Evolutionary conservation across 2,888 invertebrate species (phyloP), one percentile per base, ranked within the genome.

Genomic region (Melinaea marsaeus): DNA sequence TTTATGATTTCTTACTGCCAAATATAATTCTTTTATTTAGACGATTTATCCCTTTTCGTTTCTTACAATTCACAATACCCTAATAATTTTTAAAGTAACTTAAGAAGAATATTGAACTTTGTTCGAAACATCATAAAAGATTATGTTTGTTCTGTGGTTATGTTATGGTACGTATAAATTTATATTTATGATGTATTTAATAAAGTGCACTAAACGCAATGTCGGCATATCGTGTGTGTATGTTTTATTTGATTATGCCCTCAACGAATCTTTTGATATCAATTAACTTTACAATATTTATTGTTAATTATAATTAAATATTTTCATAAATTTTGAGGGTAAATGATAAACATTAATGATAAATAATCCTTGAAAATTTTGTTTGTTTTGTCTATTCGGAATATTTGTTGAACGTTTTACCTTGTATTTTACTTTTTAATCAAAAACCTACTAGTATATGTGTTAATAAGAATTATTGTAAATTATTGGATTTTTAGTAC

Each of bases 161-260:
- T 65, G 61, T 34, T 58, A 42, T 47, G 32, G n/a, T 61, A 58
- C 3, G 2, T 22, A 56, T 46, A 45, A 63, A 55, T 63, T 60
- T 37, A 57, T 48, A 62, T 56, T 62, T 61, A 64, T 75, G 71
- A 76, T 77, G 76, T 83, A 82, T 79, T 77, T 75, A 87, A 86
- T 86, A 86, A 88, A 86, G 75, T 84, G 84, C 89, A 89, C 87
- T 86, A 64, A 84, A 82, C 68, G 76, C 83, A 80, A 84, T 86
- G 86, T 81, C 78, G 78, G 82, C 82, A 82, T 84, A 83, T 79
- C 71, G 73, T 64, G 67, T 54, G 45, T 71, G 71, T 74, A 73
- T 42, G 80, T 87, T 88, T 87, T 78, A 82, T 83, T 87, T 75
- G 2, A 42, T 42, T 9, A 6, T 9, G 2, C 42, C 42, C 42